Evolutionary conservation across 2,888 invertebrate species (phyloP), one percentile per base, ranked within the genome.

Genomic region (Microctonus hyperodae): DNA sequence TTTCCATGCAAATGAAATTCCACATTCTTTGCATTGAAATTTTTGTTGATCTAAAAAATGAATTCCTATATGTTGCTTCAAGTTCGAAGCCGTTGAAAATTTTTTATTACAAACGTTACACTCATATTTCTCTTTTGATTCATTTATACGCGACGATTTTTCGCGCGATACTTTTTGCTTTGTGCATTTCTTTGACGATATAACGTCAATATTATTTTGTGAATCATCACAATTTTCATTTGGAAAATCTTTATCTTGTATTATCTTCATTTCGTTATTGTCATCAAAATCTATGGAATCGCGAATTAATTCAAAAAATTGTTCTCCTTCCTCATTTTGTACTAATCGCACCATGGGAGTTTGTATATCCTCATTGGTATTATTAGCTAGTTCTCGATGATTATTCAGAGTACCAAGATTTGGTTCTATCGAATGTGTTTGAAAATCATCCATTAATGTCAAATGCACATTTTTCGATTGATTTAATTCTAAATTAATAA

Each of bases 1-100:
- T 69, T 83, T 83, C 84, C 84, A 84, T 0, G 84, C 84, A 64
- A 84, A 84, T 0, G 78, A 77, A 44, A 78, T 72, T 1, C 78
- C 79, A 65, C 84, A 84, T 37, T 79, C 75, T 63, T 79, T 76
- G 66, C 84, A 84, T 20, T 77, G 76, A 68, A 82, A 83, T 35
- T 79, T 80, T 69, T 82, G 80, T 53, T 80, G 78, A 55, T 83
- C 81, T 2, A 74, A 74, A 64, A 81, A 83, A 68, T 84, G 84
- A 2, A 77, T 81, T 0, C 83, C 84, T 20, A 83, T 78, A 61
- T 84, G 83, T 66, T 84, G 84, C 51, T 79, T 82, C 61, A 80
- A 84, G 68, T 83, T 84, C 31, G 81, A 79, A 16, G 78, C 77
- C 1, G 79, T 81, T 0, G 79, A 78, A 62, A 84, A 83, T 44